A percentile compares a stretch with the other conserved stretches of the same genome.
Conservation (phyloP, 1,140 invertebrate species). For the Chrysopa pallens region DNA sequence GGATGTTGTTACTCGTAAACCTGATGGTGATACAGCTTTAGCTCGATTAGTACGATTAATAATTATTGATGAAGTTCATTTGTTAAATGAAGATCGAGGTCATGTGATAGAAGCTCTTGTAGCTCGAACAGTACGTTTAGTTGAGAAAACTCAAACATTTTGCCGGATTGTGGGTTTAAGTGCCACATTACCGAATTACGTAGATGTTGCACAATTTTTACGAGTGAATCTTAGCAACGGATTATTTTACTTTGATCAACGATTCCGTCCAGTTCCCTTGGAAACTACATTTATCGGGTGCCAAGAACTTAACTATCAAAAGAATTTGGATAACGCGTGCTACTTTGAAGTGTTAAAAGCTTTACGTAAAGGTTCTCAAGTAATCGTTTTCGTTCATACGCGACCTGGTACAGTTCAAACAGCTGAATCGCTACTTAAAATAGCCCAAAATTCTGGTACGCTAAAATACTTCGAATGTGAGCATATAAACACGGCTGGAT, state of each 20-base stretch:
- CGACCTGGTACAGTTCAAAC: slow-evolving; percentile 86
- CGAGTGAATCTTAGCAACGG: slow-evolving; percentile 85
- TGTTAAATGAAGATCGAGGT: slow-evolving; percentile 92
- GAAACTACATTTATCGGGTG: slow-evolving; percentile 86
- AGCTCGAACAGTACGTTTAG: slow-evolving; percentile 83
- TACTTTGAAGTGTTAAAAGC: slow-evolving; percentile 84
- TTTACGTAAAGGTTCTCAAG: slow-evolving; percentile 81
- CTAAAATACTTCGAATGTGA: slow-evolving; percentile 49
- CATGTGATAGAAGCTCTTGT: slow-evolving; percentile 96
- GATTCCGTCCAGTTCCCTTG: slow-evolving; percentile 79
- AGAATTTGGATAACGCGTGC: slow-evolving; percentile 82
- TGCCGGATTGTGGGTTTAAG: slow-evolving; percentile 96
- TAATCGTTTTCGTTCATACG: slow-evolving; percentile 98
- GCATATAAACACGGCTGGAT: slow-evolving; percentile 26
- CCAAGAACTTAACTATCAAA: slow-evolving; percentile 29
- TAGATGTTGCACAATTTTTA: slow-evolving; percentile 90
- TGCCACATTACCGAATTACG: slow-evolving; percentile 94
- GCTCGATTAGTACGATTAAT: slow-evolving; percentile 82
- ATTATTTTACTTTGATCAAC: slow-evolving; percentile 92
- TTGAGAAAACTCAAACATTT: slow-evolving; percentile 91
- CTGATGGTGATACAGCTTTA: slow-evolving; percentile 76
- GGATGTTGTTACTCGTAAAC: slow-evolving; percentile 97
- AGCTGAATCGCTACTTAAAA: slow-evolving; percentile 59
- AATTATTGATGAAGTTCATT: slow-evolving; percentile 97
- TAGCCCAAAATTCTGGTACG: slow-evolving; percentile 50